Evolutionary conservation across 2,113 vertebrate species (phyloP).

Genomic region (Platycercus adscitus): DNA sequence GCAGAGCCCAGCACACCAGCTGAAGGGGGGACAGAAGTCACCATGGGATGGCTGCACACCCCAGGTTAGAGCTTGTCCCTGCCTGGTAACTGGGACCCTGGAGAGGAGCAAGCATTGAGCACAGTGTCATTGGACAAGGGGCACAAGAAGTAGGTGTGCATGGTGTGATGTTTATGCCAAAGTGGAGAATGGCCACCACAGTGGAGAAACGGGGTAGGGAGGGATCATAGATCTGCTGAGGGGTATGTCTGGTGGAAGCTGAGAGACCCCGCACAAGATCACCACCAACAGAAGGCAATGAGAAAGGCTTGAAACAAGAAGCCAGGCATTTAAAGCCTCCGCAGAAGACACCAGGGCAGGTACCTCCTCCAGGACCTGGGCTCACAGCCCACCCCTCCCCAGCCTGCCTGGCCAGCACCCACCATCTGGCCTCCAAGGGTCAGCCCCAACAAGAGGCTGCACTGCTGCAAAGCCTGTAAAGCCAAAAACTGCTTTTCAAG

Average conservation of each 20-base stretch:
- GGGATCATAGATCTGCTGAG: not conserved
- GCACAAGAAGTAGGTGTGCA: not conserved
- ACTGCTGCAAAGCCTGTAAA: not conserved
- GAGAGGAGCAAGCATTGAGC: not conserved
- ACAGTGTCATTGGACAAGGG: not conserved
- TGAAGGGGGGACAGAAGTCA: not conserved
- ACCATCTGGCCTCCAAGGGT: not conserved
- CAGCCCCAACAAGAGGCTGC: not conserved
- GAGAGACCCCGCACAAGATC: not conserved
- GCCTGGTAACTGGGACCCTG: not conserved
- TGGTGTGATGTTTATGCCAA: not conserved
- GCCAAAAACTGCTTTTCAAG: slow-evolving; percentile 38
- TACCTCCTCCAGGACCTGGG: not conserved
- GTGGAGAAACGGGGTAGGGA: not conserved
- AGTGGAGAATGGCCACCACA: fast-evolving
- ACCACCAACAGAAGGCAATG: not conserved
- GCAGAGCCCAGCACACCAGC: not conserved
- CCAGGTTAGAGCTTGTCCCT: not conserved
- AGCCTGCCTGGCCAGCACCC: not conserved
- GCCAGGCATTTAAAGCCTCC: not conserved
- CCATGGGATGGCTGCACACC: no score
- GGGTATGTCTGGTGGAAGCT: not conserved
- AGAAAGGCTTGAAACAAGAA: not conserved
- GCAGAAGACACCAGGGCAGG: not conserved
- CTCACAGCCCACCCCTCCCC: not conserved